These are phyloP conservation scores for Stratiomys singularior DNA, from an alignment of 2,888 invertebrate genomes.

Conservation along the genomic window DNA sequence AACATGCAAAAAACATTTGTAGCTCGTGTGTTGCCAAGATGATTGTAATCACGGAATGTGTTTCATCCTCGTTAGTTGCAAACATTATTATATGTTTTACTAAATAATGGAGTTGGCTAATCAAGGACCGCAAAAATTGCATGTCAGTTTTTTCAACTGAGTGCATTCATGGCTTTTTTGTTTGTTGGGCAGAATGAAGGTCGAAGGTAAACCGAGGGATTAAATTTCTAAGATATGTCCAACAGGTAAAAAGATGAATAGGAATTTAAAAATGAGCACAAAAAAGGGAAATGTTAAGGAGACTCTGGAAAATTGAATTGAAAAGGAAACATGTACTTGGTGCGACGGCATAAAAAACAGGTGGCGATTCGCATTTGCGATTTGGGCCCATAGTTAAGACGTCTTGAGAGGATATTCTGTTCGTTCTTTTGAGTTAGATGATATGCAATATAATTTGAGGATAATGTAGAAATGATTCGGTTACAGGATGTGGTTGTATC, in stretches of 20 bases:
- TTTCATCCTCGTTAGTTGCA: slow-evolving; percentile 32
- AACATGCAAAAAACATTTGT: slow-evolving; percentile 30
- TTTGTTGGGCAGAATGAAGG: not conserved
- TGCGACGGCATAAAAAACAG: slow-evolving; percentile 36
- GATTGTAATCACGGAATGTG: not conserved
- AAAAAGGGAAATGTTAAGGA: not conserved
- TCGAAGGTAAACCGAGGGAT: slow-evolving; percentile 15
- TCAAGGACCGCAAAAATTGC: slow-evolving; percentile 32
- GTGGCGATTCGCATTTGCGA: slow-evolving; percentile 19
- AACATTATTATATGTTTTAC: slow-evolving; percentile 26
- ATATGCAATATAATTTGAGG: slow-evolving; percentile 30
- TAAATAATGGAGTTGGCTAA: slow-evolving; percentile 35
- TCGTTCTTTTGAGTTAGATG: slow-evolving; percentile 15
- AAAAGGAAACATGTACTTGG: not conserved
- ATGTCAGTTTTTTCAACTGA: slow-evolving; percentile 19
- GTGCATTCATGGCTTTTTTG: not conserved
- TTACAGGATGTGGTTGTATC: slow-evolving; percentile 50
- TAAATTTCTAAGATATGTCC: slow-evolving; percentile 19
- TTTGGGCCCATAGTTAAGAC: slow-evolving; percentile 20
- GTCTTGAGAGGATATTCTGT: slow-evolving; percentile 14
- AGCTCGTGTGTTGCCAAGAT: not conserved
- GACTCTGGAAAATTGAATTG: slow-evolving; percentile 1
- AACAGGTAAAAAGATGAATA: slow-evolving; percentile 39
- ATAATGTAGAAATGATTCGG: slow-evolving; percentile 40
- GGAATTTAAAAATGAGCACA: not conserved